phyloP scores from a whole-genome alignment of 2,888 invertebrate species.

The Trichogramma evanescens region DNA sequence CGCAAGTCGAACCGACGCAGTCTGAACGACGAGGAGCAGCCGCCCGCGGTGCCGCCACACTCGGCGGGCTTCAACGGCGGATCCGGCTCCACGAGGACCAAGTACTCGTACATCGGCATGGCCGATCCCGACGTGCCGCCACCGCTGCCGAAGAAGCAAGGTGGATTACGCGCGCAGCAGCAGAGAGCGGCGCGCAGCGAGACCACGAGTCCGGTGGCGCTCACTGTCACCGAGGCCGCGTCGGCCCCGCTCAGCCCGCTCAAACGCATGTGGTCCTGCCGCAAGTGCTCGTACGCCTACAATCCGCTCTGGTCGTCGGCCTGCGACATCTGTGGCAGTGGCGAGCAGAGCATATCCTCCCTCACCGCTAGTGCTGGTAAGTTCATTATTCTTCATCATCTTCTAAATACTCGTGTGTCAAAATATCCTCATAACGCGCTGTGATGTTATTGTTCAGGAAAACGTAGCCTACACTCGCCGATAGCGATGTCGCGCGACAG shows the following conservation, averaged over 20 bases:
- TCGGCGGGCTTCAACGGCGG: slow-evolving; percentile 42
- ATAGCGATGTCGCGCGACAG: slow-evolving; percentile 44
- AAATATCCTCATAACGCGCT: too few species aligned
- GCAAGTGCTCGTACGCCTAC: slow-evolving; percentile 81
- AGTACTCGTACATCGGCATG: slow-evolving; percentile 42
- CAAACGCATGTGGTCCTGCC: slow-evolving; percentile 77
- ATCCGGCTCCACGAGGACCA: slow-evolving; percentile 43
- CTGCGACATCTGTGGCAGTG: slow-evolving; percentile 71
- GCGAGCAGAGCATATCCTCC: too few species aligned
- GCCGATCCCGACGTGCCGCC: slow-evolving; percentile 44
- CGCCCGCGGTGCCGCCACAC: slow-evolving; percentile 52
- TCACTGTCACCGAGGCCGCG: slow-evolving; percentile 22
- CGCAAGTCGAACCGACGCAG: slow-evolving; percentile 46
- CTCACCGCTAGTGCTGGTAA: slow-evolving; percentile 47
- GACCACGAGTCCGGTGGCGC: slow-evolving; percentile 39
- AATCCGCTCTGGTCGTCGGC: slow-evolving; percentile 72
- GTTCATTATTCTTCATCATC: background rate
- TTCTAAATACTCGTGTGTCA: too few species aligned
- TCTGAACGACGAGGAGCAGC: slow-evolving; percentile 53
- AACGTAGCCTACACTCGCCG: slow-evolving; percentile 39
- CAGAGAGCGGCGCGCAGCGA: slow-evolving; percentile 35
- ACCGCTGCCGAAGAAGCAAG: slow-evolving; percentile 44
- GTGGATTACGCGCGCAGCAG: slow-evolving; percentile 24
- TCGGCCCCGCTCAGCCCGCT: slow-evolving; percentile 33
- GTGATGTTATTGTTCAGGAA: slow-evolving; percentile 24